phyloP scores from a whole-genome alignment of 2,113 vertebrate species.

The Nothocercus nigrocapillus region DNA sequence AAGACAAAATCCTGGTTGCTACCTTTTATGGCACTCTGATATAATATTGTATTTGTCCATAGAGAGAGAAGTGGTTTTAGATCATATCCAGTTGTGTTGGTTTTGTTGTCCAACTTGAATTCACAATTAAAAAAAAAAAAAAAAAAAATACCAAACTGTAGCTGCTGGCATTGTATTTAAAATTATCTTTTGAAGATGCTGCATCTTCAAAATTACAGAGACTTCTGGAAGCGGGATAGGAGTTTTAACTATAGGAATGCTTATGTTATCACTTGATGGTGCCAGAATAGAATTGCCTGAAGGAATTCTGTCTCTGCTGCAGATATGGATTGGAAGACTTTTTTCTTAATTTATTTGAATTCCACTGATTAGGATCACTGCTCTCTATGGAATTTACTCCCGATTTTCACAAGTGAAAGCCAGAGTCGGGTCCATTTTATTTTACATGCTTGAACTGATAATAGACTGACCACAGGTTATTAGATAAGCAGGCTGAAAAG shows the following conservation, averaged over 20 bases:
- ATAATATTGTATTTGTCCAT: rapidly evolving
- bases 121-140: background rate
- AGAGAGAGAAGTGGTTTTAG: background rate
- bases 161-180: background rate
- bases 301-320: background rate
- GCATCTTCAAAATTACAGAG: background rate
- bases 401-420: background rate
- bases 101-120: background rate
- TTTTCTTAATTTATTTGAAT: background rate
- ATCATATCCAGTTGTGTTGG: background rate
- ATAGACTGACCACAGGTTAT: background rate
- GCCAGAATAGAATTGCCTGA: background rate
- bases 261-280: background rate
- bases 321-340: background rate
- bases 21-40: background rate
- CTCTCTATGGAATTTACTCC: background rate
- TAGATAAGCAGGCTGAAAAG: background rate
- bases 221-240: background rate
- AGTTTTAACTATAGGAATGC: background rate
- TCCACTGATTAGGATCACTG: background rate
- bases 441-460: background rate
- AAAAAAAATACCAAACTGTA: background rate
- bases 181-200: background rate
- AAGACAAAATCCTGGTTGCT: background rate
- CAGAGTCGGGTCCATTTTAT: background rate